Conservation (phyloP, 2,113 vertebrate species). For the Vulpes vulpes region DNA sequence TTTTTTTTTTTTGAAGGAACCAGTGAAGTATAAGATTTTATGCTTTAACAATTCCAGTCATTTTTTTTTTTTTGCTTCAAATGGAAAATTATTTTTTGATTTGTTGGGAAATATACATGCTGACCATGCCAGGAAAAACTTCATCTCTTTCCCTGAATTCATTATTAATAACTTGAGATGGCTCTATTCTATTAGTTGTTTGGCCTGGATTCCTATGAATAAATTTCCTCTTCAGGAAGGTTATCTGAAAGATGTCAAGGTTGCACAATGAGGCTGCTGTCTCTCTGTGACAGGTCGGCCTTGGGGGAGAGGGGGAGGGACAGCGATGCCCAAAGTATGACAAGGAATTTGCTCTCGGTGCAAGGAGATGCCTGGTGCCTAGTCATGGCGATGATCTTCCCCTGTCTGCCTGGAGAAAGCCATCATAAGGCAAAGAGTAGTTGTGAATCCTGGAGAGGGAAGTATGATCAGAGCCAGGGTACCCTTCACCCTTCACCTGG, state of each 20-base stretch:
- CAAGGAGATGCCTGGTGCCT: neutral
- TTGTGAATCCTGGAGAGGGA: neutral
- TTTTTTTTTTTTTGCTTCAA: neutral
- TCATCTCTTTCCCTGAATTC: constrained; percentile 50
- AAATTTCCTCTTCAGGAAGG: constrained; percentile 27
- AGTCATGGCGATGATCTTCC: neutral
- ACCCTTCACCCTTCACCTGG: neutral
- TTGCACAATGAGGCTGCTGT: neutral
- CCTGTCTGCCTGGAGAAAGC: neutral
- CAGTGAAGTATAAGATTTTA: neutral
- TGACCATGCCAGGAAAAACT: constrained; percentile 57
- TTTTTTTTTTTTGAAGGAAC: neutral
- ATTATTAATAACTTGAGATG: constrained; percentile 38
- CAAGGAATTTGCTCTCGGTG: neutral
- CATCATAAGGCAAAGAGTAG: neutral
- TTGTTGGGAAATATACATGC: constrained; percentile 50
- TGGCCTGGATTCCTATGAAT: constrained; percentile 11
- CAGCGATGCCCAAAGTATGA: neutral
- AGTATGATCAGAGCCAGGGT: neutral
- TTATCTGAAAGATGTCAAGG: neutral
- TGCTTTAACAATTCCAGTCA: neutral
- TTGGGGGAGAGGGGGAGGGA: rapidly evolving
- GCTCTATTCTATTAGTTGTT: neutral
- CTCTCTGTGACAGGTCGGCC: neutral
- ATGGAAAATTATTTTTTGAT: constrained; percentile 70